Evolutionary conservation across 1,140 invertebrate species (phyloP).

Genomic region (Monochamus saltuarius): DNA sequence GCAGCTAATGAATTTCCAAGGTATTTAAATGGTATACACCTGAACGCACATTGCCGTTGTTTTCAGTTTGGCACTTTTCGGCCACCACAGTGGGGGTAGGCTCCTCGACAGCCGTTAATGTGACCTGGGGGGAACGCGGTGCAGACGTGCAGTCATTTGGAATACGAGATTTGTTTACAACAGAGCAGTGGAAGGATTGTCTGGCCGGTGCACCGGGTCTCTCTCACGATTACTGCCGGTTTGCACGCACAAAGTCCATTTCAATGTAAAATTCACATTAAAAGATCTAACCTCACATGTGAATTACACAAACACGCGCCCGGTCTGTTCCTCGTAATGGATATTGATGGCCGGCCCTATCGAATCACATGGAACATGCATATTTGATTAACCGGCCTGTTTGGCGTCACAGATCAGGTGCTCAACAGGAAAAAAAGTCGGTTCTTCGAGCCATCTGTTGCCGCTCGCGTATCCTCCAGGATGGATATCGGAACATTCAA

Average conservation of each 20-base stretch:
- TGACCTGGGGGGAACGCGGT: constrained; percentile 1
- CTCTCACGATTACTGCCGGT: constrained; percentile 24
- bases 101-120: constrained; percentile 6
- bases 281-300: constrained; percentile 19
- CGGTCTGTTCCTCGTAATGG: constrained; percentile 20
- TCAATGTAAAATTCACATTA: constrained; percentile 27
- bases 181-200: constrained; percentile 12
- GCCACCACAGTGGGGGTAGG: too few species aligned
- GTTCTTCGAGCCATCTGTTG: too few species aligned
- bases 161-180: constrained; percentile 22
- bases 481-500: too few species aligned
- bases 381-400: constrained; percentile 23
- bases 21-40: too few species aligned
- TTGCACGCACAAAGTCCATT: constrained; percentile 28
- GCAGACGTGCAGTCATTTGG: constrained; percentile 13
- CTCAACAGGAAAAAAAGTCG: too few species aligned
- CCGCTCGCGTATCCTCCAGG: too few species aligned
- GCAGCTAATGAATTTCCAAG: too few species aligned
- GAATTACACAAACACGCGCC: constrained; percentile 25
- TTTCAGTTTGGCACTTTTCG: too few species aligned
- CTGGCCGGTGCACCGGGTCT: constrained; percentile 19
- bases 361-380: constrained; percentile 12
- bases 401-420: too few species aligned
- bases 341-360: constrained; percentile 17
- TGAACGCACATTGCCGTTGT: too few species aligned